Conservation (phyloP, 2,888 invertebrate genomes). For the Acleris sparsana region DNA sequence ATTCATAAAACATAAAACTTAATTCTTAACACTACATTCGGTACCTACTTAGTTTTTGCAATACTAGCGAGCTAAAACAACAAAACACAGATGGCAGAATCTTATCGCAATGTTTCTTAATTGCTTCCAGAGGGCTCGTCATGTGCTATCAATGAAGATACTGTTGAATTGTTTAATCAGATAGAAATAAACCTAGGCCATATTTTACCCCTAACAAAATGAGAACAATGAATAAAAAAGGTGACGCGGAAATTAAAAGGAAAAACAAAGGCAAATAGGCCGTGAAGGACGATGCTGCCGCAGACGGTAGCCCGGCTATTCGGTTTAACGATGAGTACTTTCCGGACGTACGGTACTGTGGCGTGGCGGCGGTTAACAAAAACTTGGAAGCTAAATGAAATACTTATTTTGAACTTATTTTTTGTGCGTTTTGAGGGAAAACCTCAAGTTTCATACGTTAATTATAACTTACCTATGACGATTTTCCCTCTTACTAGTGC, state of each 20-base stretch:
- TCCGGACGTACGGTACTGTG: slow-evolving; percentile 37
- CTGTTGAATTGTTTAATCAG: slow-evolving; percentile 30
- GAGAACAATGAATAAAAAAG: slow-evolving; percentile 62
- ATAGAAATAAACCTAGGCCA: slow-evolving; percentile 46
- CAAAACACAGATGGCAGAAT: slow-evolving; percentile 16
- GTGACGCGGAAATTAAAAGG: slow-evolving; percentile 71
- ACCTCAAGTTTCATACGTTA: neutral
- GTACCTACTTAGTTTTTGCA: slow-evolving; percentile 23
- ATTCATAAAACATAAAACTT: neutral
- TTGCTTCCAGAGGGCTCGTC: slow-evolving; percentile 32
- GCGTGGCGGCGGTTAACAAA: slow-evolving; percentile 2
- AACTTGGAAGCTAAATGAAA: slow-evolving; percentile 4
- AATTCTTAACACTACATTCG: neutral
- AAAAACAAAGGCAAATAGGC: slow-evolving; percentile 72
- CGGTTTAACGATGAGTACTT: slow-evolving; percentile 60
- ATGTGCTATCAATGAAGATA: slow-evolving; percentile 29
- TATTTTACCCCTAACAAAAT: slow-evolving; percentile 54
- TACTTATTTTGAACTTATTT: neutral
- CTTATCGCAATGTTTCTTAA: slow-evolving; percentile 33
- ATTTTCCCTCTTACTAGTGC: no score
- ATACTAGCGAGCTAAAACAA: slow-evolving; percentile 13
- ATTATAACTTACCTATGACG: neutral
- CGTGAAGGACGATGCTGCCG: slow-evolving; percentile 60
- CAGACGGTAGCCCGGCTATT: slow-evolving; percentile 56
- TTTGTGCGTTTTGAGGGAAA: neutral